Percentiles rank a stretch among this genome's conserved stretches.
Conservation (phyloP, 2,113 vertebrate genomes). For the Cyanoramphus novaezelandiae region DNA sequence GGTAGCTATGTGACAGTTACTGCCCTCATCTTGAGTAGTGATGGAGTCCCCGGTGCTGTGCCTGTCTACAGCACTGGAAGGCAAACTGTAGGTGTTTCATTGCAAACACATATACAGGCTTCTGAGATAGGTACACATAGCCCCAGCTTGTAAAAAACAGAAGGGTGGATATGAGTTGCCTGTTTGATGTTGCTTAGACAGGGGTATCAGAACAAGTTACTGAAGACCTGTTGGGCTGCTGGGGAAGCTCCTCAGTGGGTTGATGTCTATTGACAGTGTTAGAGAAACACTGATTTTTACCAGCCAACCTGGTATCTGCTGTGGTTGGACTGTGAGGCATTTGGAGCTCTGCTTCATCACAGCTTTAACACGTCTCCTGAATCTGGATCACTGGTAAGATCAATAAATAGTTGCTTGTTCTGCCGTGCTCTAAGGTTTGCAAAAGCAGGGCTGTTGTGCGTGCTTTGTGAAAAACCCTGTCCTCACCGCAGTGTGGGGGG, state of each 20-base stretch:
- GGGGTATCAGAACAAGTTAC: not conserved
- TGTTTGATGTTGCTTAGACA: not conserved
- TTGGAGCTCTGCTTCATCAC: not conserved
- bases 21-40: not conserved
- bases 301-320: not conserved
- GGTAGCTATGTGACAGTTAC: not conserved
- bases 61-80: not conserved
- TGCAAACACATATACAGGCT: not conserved
- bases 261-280: not conserved
- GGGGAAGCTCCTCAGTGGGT: rapidly evolving
- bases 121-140: not conserved
- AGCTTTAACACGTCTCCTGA: not conserved
- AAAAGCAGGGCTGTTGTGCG: not conserved
- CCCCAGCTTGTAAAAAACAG: not conserved
- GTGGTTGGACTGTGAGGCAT: not conserved
- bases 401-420: not conserved
- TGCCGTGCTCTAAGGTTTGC: not conserved
- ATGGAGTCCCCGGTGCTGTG: not conserved
- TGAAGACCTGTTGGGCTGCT: not conserved
- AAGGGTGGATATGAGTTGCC: not conserved
- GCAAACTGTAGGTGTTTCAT: not conserved
- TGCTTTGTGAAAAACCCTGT: not conserved
- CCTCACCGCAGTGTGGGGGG: rapidly evolving
- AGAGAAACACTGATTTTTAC: not conserved
- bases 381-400: not conserved